Evolutionary conservation across 2,797 vertebrate genomes (phyloP), one percentile per base, ranked within the genome.

Genomic region (Melanotaenia maccullochi): DNA sequence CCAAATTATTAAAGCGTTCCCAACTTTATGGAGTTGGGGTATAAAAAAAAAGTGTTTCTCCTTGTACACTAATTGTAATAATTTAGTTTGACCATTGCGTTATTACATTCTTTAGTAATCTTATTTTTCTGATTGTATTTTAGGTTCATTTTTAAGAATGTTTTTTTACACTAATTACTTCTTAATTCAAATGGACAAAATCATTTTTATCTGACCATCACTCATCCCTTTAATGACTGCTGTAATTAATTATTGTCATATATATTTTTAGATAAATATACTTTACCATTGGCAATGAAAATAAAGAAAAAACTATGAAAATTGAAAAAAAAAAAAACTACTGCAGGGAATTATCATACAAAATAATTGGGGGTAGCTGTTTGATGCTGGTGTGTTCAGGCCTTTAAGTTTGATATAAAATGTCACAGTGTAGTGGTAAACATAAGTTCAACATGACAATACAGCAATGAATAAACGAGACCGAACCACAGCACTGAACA

Each of bases 401-500:
- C 16, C 32, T 7, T 56, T 18, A 25, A 8, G 24, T 58, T 33
- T 6, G n/a, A 28, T 16, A 58, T 9, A 40, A 13, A 40, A 56
- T 36, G 25, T 33, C 5, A 47, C 24, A 63, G 24, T 16, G 0
- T 30, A 9, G 18, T 28, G 0, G 20, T 57, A 28, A 8, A 16
- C 3, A 65, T 2, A 35, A 22, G 47, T n/a, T 67, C 49, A 60
- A 3, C 7, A 33, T 22, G 12, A 33, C 1, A 35, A 54, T 52
- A 3, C n/a, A 6, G 56, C 8, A 60, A 9, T 66, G 44, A 58
- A 38, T 38, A 28, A 35, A 60, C 14, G 20, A 75, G 18, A 63
- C 9, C 9, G 33, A 33, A 2, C 18, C 9, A 20, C 56, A 60
- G 28, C 35, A 24, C 24, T 70, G 60, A 6, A 54, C 54, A 60